Conservation (phyloP, 2,888 invertebrate species). For the Sphaeridia pumilis region DNA sequence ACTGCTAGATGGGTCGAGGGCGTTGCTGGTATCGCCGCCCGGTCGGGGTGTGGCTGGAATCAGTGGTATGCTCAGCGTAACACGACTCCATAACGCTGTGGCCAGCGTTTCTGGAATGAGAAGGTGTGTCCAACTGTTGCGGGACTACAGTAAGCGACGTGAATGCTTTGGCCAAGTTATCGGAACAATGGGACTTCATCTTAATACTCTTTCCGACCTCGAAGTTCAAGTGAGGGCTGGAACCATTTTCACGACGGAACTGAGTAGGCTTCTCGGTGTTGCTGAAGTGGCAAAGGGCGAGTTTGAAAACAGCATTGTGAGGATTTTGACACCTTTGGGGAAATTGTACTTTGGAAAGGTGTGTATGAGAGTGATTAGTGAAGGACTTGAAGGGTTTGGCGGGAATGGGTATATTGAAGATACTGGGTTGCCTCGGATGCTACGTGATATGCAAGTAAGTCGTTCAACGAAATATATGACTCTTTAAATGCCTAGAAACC, state of each 20-base stretch:
- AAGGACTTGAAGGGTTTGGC: slow-evolving; percentile 48
- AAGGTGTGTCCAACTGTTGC: slow-evolving; percentile 43
- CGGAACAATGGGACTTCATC: slow-evolving; percentile 44
- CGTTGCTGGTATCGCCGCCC: slow-evolving; percentile 41
- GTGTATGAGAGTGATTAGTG: slow-evolving; percentile 43
- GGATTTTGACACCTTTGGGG: slow-evolving; percentile 45
- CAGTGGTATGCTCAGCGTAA: slow-evolving; percentile 46
- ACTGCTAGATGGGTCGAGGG: slow-evolving; percentile 44
- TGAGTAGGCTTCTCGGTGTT: slow-evolving; percentile 27
- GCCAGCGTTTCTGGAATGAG: slow-evolving; percentile 42
- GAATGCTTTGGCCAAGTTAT: slow-evolving; percentile 44
- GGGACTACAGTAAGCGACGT: slow-evolving; percentile 44
- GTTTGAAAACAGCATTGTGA: slow-evolving; percentile 40
- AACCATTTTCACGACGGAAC: slow-evolving; percentile 42
- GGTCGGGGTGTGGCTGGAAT: slow-evolving; percentile 46
- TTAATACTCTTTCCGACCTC: slow-evolving; percentile 44
- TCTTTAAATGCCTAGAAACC: neutral
- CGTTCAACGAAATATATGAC: neutral
- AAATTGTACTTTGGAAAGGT: slow-evolving; percentile 48
- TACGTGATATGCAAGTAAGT: slow-evolving; percentile 46
- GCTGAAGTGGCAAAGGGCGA: slow-evolving; percentile 22
- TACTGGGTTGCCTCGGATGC: slow-evolving; percentile 45
- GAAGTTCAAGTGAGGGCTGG: slow-evolving; percentile 45
- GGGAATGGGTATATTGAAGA: slow-evolving; percentile 50
- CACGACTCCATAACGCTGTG: slow-evolving; percentile 46